Conservation (phyloP, 2,888 invertebrate species). For the Drosophila birchii region DNA sequence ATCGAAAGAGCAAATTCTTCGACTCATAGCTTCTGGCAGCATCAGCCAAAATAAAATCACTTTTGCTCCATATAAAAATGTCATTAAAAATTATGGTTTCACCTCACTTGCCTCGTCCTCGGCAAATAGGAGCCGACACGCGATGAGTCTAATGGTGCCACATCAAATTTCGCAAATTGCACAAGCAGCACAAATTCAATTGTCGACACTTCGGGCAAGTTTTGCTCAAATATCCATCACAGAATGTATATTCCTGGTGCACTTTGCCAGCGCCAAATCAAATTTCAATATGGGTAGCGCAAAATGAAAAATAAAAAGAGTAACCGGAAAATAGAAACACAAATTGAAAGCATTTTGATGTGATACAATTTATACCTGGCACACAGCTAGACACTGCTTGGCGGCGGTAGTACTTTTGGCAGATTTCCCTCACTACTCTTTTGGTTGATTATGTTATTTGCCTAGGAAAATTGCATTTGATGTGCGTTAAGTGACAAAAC, state of each 20-base stretch:
- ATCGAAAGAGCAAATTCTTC: slow-evolving; percentile 2
- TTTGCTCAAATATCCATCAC: slow-evolving; percentile 64
- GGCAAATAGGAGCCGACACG: slow-evolving; percentile 20
- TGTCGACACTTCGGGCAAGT: slow-evolving; percentile 58
- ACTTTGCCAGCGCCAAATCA: slow-evolving; percentile 66
- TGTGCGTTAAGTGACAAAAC: slow-evolving; percentile 72
- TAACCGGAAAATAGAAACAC: slow-evolving; percentile 45
- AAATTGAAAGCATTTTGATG: slow-evolving; percentile 67
- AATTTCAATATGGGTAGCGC: slow-evolving; percentile 67
- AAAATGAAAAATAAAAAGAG: slow-evolving; percentile 56
- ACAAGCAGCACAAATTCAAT: slow-evolving; percentile 56
- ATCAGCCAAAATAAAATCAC: slow-evolving; percentile 65
- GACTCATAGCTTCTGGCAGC: slow-evolving; percentile 5
- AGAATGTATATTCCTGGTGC: slow-evolving; percentile 52
- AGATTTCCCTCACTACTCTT: slow-evolving; percentile 6
- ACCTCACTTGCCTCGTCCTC: neutral
- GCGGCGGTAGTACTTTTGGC: slow-evolving; percentile 1
- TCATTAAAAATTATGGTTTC: slow-evolving; percentile 69
- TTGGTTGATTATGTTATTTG: slow-evolving; percentile 75
- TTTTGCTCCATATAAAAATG: slow-evolving; percentile 64
- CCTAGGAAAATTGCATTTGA: slow-evolving; percentile 76
- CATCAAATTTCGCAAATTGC: slow-evolving; percentile 72
- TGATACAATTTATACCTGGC: slow-evolving; percentile 37
- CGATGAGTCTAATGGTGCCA: slow-evolving; percentile 44
- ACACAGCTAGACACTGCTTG: slow-evolving; percentile 29